Evolutionary conservation across 2,797 vertebrate genomes (phyloP).

Genomic region (Pseudomugil gertrudae): DNA sequence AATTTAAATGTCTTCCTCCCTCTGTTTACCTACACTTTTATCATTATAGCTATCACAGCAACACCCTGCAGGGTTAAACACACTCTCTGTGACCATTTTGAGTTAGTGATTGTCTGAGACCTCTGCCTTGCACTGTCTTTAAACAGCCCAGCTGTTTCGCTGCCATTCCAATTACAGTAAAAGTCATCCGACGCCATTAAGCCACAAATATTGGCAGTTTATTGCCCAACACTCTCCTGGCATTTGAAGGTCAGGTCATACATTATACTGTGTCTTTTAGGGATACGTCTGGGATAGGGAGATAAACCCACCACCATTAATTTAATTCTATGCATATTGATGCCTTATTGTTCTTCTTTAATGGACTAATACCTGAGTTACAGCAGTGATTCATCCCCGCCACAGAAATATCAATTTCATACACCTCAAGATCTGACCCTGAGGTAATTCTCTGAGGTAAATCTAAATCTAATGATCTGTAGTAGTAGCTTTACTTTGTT

Average conservation of each 20-base stretch:
- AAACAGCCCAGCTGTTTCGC: conserved; percentile 97
- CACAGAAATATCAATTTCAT: conserved; percentile 83
- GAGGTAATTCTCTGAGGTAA: conserved; percentile 74
- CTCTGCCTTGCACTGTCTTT: conserved; percentile 86
- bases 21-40: conserved; percentile 73
- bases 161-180: conserved; percentile 99
- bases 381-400: conserved; percentile 76
- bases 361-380: conserved; percentile 84
- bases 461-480: conserved; percentile 78
- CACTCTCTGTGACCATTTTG: conserved; percentile 75
- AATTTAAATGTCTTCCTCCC: conserved; percentile 58
- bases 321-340: conserved; percentile 86
- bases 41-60: conserved; percentile 61
- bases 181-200: conserved; percentile 97
- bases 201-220: conserved; percentile 99
- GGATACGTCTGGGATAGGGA: conserved; percentile 95
- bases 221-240: conserved; percentile 96
- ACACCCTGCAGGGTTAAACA: conserved; percentile 78
- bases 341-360: conserved; percentile 86
- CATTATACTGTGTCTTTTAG: conserved; percentile 99
- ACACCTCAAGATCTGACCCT: conserved; percentile 79
- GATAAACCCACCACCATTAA: conserved; percentile 94
- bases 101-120: conserved; percentile 79
- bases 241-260: conserved; percentile 99
- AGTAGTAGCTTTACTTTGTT: conserved; percentile 70